Conservation (phyloP, 2,797 vertebrate genomes). For the Clarias pachynema region DNA sequence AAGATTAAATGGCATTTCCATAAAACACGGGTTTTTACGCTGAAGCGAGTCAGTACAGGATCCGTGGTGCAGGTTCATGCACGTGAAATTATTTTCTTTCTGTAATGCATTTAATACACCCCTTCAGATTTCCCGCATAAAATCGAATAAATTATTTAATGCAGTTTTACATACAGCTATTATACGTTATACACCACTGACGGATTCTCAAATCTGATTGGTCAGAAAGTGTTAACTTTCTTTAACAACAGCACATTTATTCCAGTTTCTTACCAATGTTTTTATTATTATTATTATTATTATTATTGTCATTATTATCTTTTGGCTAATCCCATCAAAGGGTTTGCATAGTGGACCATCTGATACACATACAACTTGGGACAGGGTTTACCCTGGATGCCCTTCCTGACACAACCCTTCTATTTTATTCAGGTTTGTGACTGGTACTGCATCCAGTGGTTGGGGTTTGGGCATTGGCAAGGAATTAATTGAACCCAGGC, state of each 20-base stretch:
- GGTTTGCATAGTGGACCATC: too few species aligned
- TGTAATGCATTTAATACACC: not conserved
- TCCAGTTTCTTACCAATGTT: too few species aligned
- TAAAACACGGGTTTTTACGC: constrained; percentile 36
- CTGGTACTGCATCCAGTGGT: too few species aligned
- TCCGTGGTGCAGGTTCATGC: constrained; percentile 53
- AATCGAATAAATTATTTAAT: not conserved
- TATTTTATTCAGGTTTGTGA: too few species aligned
- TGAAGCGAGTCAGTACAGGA: constrained; percentile 54
- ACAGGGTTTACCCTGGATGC: too few species aligned
- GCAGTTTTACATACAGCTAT: not conserved
- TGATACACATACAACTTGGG: too few species aligned
- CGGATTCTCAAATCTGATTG: not conserved
- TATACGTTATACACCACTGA: not conserved
- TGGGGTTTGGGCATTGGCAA: too few species aligned
- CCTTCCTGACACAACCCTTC: too few species aligned
- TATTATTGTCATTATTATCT: too few species aligned
- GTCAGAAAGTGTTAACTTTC: not conserved
- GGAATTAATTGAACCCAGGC: too few species aligned
- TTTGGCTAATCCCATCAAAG: too few species aligned
- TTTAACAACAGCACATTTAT: not conserved
- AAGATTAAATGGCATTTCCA: constrained; percentile 41
- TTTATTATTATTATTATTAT: too few species aligned
- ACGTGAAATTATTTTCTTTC: not conserved
- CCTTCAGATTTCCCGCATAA: not conserved